These are phyloP conservation scores for Caenorhabditis virilis DNA, from an alignment of 2,888 invertebrate species.

Conservation along the genomic window DNA sequence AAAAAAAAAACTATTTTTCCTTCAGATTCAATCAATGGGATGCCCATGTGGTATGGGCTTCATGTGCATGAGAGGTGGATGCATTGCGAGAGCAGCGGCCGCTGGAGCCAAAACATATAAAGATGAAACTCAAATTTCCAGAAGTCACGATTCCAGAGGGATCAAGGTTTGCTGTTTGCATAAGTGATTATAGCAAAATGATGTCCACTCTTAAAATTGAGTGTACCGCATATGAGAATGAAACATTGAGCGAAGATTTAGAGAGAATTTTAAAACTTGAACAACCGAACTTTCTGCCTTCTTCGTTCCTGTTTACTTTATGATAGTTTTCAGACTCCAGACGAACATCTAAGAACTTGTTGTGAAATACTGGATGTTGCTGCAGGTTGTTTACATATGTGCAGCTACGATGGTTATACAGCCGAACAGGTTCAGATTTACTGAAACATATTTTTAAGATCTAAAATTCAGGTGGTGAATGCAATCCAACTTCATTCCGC, in stretches of 20 bases:
- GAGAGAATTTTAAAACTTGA: too few species aligned
- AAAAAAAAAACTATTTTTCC: not conserved
- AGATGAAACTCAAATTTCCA: constrained; percentile 17
- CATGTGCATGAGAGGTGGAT: constrained; percentile 41
- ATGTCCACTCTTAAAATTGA: too few species aligned
- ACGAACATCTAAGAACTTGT: constrained; percentile 45
- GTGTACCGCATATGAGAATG: too few species aligned
- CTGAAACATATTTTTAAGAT: not conserved
- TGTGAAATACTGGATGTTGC: constrained; percentile 40
- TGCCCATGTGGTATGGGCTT: constrained; percentile 42
- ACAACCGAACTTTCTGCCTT: too few species aligned
- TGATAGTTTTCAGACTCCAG: constrained; percentile 33
- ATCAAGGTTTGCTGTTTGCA: not conserved
- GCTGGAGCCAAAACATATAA: constrained; percentile 43
- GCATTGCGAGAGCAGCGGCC: constrained; percentile 37
- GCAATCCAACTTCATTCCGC: constrained; percentile 22
- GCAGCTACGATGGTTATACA: constrained; percentile 35
- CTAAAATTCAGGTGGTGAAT: constrained; percentile 7
- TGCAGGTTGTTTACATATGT: constrained; percentile 18
- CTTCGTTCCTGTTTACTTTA: not conserved
- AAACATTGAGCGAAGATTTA: too few species aligned
- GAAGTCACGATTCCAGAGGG: too few species aligned
- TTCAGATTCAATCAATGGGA: constrained; percentile 29
- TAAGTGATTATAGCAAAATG: too few species aligned
- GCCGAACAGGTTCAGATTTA: constrained; percentile 22